These are phyloP conservation scores for Phrixothrix hirtus DNA, from an alignment of 2,888 invertebrate genomes.

Conservation along the genomic window DNA sequence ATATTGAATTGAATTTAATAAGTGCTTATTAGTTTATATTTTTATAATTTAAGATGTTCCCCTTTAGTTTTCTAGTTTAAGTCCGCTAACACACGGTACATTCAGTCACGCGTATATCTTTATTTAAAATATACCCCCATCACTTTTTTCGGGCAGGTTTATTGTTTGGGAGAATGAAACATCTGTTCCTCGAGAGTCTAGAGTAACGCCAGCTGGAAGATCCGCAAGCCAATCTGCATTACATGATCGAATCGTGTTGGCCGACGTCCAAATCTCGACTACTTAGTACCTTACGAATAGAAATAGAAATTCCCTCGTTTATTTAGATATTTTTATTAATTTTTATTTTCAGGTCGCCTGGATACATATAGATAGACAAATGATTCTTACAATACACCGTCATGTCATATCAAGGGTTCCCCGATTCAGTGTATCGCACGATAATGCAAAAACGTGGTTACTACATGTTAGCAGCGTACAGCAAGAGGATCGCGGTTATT, in stretches of 20 bases:
- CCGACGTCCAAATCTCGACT: constrained; percentile 41
- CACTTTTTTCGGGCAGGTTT: constrained; percentile 27
- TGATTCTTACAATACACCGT: constrained; percentile 90
- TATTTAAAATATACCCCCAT: constrained; percentile 39
- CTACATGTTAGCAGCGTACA: constrained; percentile 90
- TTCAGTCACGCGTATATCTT: constrained; percentile 25
- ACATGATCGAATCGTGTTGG: constrained; percentile 46
- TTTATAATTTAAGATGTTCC: too few relatives aligned
- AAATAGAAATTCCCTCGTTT: constrained; percentile 30
- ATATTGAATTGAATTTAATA: too few relatives aligned
- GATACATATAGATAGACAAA: constrained; percentile 93
- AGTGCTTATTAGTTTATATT: too few relatives aligned
- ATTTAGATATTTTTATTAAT: constrained; percentile 14
- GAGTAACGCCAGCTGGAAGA: constrained; percentile 39
- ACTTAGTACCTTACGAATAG: constrained; percentile 34
- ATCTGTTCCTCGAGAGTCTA: constrained; percentile 40
- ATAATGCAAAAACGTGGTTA: constrained; percentile 90
- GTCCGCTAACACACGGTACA: constrained; percentile 10
- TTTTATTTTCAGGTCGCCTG: constrained; percentile 76
- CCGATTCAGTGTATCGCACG: constrained; percentile 88
- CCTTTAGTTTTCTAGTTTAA: neutral
- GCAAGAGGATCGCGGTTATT: constrained; percentile 88
- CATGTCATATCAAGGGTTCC: constrained; percentile 90
- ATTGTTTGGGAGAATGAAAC: constrained; percentile 39
- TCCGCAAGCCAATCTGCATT: constrained; percentile 47